Conservation (phyloP, 2,888 invertebrate species). For the Syritta pipiens region DNA sequence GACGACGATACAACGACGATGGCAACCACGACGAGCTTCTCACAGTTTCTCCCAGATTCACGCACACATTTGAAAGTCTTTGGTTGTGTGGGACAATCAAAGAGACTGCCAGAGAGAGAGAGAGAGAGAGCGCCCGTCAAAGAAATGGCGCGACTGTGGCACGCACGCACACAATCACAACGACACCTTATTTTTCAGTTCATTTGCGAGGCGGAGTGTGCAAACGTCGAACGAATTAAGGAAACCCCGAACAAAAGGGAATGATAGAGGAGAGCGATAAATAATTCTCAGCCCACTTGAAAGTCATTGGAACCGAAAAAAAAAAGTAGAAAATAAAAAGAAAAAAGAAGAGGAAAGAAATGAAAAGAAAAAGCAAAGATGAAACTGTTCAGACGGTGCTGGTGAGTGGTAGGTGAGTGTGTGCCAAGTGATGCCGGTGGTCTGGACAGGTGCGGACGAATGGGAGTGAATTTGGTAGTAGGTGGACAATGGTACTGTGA, state of each 20-base stretch:
- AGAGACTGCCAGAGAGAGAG: too few relatives aligned
- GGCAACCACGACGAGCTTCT: too few relatives aligned
- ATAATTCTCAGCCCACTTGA: constrained; percentile 36
- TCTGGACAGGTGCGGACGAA: too few relatives aligned
- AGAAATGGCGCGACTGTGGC: constrained; percentile 13
- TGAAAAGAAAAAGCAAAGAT: neutral
- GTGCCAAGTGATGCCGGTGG: constrained; percentile 7
- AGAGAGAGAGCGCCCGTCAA: too few relatives aligned
- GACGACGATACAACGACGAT: too few relatives aligned
- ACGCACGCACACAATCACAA: neutral
- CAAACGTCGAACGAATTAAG: constrained; percentile 38
- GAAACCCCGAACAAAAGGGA: constrained; percentile 64
- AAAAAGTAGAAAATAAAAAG: neutral
- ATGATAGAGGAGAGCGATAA: constrained; percentile 46
- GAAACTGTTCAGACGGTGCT: constrained; percentile 11
- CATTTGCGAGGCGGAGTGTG: constrained; percentile 26
- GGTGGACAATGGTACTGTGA: too few relatives aligned
- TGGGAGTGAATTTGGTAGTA: too few relatives aligned
- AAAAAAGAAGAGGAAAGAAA: too few relatives aligned
- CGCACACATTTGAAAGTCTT: neutral
- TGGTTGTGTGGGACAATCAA: neutral
- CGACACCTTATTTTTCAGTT: constrained; percentile 31
- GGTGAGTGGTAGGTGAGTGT: constrained; percentile 5
- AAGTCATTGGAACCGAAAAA: constrained; percentile 12
- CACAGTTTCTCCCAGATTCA: neutral